Evolutionary conservation across 2,888 invertebrate species (phyloP), one percentile per base, ranked within the genome.

Genomic region (Polyommatus iphigenia): DNA sequence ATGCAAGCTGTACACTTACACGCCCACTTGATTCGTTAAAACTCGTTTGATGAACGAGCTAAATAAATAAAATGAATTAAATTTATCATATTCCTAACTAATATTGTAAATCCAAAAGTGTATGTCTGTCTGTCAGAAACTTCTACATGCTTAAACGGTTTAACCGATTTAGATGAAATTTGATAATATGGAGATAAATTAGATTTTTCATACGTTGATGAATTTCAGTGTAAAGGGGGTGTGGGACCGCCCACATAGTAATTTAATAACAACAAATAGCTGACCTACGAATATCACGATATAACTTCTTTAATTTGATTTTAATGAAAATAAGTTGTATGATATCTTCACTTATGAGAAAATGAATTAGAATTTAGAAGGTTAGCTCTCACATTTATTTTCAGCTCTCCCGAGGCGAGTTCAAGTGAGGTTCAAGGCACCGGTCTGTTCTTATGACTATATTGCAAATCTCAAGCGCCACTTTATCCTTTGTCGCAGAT

Each of bases 401-500:
- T 32, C 8, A 72, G 36, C 41, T 41, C 54, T 54, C 54, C 15
- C 20, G 36, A 72, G 36, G 36, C 36, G 41, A 72, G 36, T 41
- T 72, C n/a, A 41, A 41, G 41, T 41, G 41, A 41, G 72, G 67
- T 67, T 72, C 20, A 41, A 50, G 54, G 50, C 75, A 50, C 24
- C 20, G 15, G 46, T 75, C 24, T 75, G 50, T 75, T 32, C 75
- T 50, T 29, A 75, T 75, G 75, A 75, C 75, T 75, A 54, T 75
- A 75, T 75, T 75, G 75, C 75, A 29, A 54, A 46, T 50, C 50
- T 75, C 75, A 24, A 29, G 46, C 75, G 75, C 24, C 75, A 75
- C 75, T 75, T 50, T 50, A 29, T 75, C 75, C 50, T 75, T 18
- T 75, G 75, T 75, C 54, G 50, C 75, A 75, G 46, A 75, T 75